Evolutionary conservation across 2,797 vertebrate genomes (phyloP), one percentile per base, ranked within the genome.

Genomic region (Falco concolor): DNA sequence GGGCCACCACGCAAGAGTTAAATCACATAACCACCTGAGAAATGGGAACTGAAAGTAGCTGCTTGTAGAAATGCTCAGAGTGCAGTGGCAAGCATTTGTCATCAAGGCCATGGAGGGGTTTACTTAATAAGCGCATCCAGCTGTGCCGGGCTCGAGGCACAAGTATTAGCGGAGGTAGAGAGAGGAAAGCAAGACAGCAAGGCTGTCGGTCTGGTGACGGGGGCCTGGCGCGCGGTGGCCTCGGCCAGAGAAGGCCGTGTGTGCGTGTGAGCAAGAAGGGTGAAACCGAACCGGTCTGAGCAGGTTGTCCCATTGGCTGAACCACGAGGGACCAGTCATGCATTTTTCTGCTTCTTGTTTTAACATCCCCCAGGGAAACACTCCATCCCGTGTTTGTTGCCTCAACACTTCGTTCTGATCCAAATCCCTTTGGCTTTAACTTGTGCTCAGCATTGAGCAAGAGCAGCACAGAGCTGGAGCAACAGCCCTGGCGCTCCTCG

Each of bases 21-120:
- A 98, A 97, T 96, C 95, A 80, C 45, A 27, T 95, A 96, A 95
- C 91, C 0, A 50, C 77, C 95, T 94, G 92, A 94, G 80, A 97
- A 97, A 97, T 57, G 95, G 95, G 97, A 97, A 97, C 92, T 2
- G 94, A 97, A 97, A 97, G 95, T 95, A 92, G 82, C 89, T 69
- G 95, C 97, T 85, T 84, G 85, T 88, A 54, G 61, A 92, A 93
- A 84, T 28, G 59, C 67, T 95, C 44, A 6, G 25, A 72, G 82
- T 19, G 72, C 94, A 84, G 63, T 40, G 77, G 86, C 63, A 93
- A 56, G 81, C 11, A 2, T 21, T 94, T 88, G 93, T 92, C 96
- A 89, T 84, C 78, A 38, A 73, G 64, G 38, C 56, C 80, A 30
- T 3, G 4, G n/a, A 82, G 34, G 45, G 28, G 28, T 83, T 87